phyloP scores from a whole-genome alignment of 2,888 invertebrate species.

The Beris morrisii region DNA sequence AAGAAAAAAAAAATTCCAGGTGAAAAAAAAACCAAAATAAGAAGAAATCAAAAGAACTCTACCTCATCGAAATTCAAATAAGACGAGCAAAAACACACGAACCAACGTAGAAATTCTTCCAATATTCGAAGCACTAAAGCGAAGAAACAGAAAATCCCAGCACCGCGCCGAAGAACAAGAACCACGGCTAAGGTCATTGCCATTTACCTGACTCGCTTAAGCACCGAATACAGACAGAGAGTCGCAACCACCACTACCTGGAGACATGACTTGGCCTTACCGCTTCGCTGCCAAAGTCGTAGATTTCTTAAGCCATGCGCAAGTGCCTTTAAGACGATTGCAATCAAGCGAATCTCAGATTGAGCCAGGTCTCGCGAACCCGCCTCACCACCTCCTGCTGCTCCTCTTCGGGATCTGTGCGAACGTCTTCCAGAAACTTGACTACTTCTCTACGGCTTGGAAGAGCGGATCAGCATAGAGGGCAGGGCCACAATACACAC shows the following conservation, averaged over 20 bases:
- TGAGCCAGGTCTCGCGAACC: not conserved
- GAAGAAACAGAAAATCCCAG: conserved; percentile 24
- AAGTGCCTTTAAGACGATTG: conserved; percentile 18
- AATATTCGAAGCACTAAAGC: not conserved
- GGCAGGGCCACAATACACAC: too few species aligned
- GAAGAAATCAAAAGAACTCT: not conserved
- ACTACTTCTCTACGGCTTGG: too few species aligned
- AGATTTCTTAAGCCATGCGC: conserved; percentile 2
- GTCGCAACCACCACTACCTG: conserved; percentile 1
- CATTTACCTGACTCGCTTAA: conserved; percentile 21
- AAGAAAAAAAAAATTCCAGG: conserved; percentile 5
- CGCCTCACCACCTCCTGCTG: not conserved
- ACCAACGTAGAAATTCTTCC: conserved; percentile 20
- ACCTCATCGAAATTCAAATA: conserved; percentile 20
- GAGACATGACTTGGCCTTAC: conserved; percentile 19
- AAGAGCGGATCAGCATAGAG: too few species aligned
- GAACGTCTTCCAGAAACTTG: too few species aligned
- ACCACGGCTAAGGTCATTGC: conserved; percentile 29
- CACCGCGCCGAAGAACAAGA: conserved; percentile 23
- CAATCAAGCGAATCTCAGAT: conserved; percentile 26
- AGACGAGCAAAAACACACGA: not conserved
- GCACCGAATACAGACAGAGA: conserved; percentile 13
- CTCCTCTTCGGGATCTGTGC: too few species aligned
- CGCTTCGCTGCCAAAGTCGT: conserved; percentile 11
- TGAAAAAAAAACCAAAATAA: too few species aligned